Evolutionary conservation across 2,113 vertebrate species (phyloP).

Genomic region (Anarrhichthys ocellatus): DNA sequence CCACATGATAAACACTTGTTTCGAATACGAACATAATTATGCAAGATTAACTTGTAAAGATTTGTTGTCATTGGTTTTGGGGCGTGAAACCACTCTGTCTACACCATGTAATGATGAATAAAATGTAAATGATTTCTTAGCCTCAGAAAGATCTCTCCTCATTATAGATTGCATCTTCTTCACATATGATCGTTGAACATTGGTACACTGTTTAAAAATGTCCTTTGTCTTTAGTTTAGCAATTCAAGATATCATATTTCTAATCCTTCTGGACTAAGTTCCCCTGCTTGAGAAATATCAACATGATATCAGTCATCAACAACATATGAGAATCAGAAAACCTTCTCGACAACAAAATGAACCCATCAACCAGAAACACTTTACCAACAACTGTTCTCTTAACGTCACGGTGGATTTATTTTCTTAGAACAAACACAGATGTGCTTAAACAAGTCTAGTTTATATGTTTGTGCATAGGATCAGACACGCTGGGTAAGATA

Average conservation of each 20-base stretch:
- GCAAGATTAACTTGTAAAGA: background rate
- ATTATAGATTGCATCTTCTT: background rate
- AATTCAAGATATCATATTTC: background rate
- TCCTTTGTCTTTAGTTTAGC: background rate
- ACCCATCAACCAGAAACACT: background rate
- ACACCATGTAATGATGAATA: background rate
- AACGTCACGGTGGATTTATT: background rate
- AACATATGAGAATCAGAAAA: background rate
- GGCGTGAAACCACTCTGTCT: background rate
- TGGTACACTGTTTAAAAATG: background rate
- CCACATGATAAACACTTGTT: background rate
- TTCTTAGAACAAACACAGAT: background rate
- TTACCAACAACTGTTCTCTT: background rate
- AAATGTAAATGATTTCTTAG: background rate
- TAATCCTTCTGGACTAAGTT: background rate
- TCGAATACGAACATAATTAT: background rate
- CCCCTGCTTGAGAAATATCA: background rate
- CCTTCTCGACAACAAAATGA: background rate
- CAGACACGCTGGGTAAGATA: constrained; percentile 6
- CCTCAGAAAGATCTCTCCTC: no score
- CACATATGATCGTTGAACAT: background rate
- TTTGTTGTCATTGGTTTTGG: background rate
- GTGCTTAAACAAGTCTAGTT: background rate
- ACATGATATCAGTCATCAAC: background rate
- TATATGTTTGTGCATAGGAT: constrained; percentile 14